These are phyloP conservation scores for Aurelia aurita complex sp. Pacific DNA, from an alignment of 30 jellyfish, hydroid and myxozoan species.

Conservation along the genomic window DNA sequence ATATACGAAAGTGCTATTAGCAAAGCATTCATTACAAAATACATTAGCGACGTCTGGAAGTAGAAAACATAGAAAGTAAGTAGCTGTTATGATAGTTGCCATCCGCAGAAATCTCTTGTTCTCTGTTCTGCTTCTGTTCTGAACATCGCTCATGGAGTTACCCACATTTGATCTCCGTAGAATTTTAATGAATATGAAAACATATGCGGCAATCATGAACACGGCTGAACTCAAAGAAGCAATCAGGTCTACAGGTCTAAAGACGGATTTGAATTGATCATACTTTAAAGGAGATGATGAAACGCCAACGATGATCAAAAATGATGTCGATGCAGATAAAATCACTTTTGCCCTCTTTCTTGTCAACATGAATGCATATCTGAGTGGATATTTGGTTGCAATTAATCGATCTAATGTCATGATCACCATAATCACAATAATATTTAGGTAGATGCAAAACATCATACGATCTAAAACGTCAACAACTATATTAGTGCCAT, in stretches of 20 bases:
- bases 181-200: not conserved
- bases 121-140: not conserved
- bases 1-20: not conserved
- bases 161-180: not conserved
- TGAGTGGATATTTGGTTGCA: not conserved
- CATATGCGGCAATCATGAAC: not conserved
- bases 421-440: not conserved
- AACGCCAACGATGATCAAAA: not conserved
- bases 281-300: not conserved
- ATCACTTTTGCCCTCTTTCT: not conserved
- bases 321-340: not conserved
- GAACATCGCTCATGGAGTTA: not conserved
- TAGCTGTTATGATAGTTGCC: not conserved
- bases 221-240: not conserved
- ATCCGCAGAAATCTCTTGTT: not conserved
- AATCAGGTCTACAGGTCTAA: not conserved
- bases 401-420: not conserved
- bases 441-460: not conserved
- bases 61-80: not conserved
- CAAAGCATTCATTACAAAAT: not conserved
- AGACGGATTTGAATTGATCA: not conserved
- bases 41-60: not conserved
- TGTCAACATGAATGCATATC: not conserved
- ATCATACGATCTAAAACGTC: too few species aligned
- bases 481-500: too few species aligned